Evolutionary conservation across 2,797 vertebrate species (phyloP), one percentile per base, ranked within the genome.

Genomic region (Argentina silus): DNA sequence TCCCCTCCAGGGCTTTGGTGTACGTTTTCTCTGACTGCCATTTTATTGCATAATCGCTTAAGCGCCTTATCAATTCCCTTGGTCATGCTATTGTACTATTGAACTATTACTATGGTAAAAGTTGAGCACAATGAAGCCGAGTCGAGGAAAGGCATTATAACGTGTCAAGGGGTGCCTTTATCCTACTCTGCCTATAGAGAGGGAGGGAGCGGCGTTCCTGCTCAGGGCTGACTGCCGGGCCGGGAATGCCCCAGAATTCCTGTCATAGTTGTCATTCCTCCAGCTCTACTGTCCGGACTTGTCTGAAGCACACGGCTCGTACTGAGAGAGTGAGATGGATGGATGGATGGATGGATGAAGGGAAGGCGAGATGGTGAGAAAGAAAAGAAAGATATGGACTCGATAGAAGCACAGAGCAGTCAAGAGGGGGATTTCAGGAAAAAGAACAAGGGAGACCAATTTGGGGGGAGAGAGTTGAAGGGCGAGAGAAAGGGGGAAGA

Each of bases 201-300:
- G 27, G 27, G 27, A 79, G 81, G 90, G 88, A 87, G 89, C 70
- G 86, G 85, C 83, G 62, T 82, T 80, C 75, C 81, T 63, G 19
- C 78, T 82, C 57, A 7, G 73, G 70, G 84, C 79, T 55, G 65
- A 81, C 78, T 67, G 76, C 79, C 64, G n/a, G 76, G 72, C 79
- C 81, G 91, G 93, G 91, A 94, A 94, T 93, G 85, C 88, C 92
- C 92, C 87, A 7, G 78, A 89, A 94, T 94, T 93, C 93, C 87
- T 86, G 75, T 76, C 90, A 93, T 94, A 93, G 91, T 89, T 87
- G 73, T 77, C 88, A 93, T 93, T 91, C 91, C 89, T 85, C 80
- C 69, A 77, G 69, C 79, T 88, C 85, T 78, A 81, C 86, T 87
- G 93, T 84, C 92, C 87, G 91, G 89, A 90, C 93, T 86, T 88